Conservation (phyloP, 2,888 invertebrate species). For the Phortica magna region DNA sequence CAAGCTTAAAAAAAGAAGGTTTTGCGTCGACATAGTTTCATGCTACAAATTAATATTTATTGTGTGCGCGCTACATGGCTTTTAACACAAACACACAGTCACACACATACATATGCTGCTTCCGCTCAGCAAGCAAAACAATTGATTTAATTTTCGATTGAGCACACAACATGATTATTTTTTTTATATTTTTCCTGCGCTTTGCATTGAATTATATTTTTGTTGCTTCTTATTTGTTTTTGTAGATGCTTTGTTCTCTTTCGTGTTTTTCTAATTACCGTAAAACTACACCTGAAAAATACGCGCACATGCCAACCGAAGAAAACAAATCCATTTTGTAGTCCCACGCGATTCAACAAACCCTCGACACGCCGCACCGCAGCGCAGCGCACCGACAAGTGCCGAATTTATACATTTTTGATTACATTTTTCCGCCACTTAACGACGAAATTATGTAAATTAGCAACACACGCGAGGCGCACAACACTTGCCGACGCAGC, state of each 20-base stretch:
- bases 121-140: background rate
- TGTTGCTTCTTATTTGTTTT: background rate
- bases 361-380: background rate
- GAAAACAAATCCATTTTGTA: background rate
- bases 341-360: background rate
- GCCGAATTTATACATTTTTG: constrained; percentile 47
- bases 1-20: background rate
- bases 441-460: constrained; percentile 68
- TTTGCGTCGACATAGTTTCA: background rate
- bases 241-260: background rate
- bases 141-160: constrained; percentile 28
- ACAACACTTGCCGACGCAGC: background rate
- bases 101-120: background rate
- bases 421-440: constrained; percentile 72
- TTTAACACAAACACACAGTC: background rate
- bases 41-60: constrained; percentile 31
- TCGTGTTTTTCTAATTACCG: constrained; percentile 21
- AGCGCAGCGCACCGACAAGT: background rate
- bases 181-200: background rate
- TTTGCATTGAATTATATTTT: too few relatives aligned
- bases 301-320: background rate
- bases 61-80: background rate
- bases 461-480: constrained; percentile 54
- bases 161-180: constrained; percentile 8
- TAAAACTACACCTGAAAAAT: constrained; percentile 7